Evolutionary conservation across 23 tunicate genomes (phyloP).

Genomic region (Ascidia mentula): DNA sequence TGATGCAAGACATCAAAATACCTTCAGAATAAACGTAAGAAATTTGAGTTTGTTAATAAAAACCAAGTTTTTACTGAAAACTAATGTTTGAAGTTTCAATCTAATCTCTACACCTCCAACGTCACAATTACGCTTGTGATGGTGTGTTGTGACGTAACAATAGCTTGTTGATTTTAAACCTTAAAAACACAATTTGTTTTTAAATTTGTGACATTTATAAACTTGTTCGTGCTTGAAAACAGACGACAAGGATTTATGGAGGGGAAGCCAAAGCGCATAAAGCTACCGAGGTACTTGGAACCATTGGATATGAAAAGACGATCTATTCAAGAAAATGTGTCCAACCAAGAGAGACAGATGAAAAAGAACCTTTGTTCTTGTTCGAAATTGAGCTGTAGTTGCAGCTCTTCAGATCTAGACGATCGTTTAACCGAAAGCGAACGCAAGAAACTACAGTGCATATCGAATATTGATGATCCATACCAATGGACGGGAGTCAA

Average conservation of each 20-base stretch:
- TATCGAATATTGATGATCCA: slow-evolving; percentile 21
- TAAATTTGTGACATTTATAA: neutral
- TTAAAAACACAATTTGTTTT: too few relatives aligned
- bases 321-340: neutral
- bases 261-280: slow-evolving; percentile 11
- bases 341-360: neutral
- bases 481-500: slow-evolving; percentile 25
- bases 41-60: too few relatives aligned
- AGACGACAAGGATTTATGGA: neutral
- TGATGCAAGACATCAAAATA: slow-evolving; percentile 64
- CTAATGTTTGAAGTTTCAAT: too few relatives aligned
- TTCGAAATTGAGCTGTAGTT: slow-evolving; percentile 4
- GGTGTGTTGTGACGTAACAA: neutral
- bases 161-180: neutral
- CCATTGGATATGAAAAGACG: slow-evolving; percentile 23
- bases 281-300: slow-evolving; percentile 24
- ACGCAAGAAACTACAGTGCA: neutral
- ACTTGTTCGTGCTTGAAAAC: neutral
- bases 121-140: too few relatives aligned
- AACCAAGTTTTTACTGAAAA: too few relatives aligned
- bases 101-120: too few relatives aligned
- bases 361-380: slow-evolving; percentile 3
- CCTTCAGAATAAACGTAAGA: slow-evolving; percentile 38
- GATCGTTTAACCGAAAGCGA: slow-evolving; percentile 24
- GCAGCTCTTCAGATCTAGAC: slow-evolving; percentile 19